phyloP scores from a whole-genome alignment of 64 coral and sea anemone genomes.

The Pocillopora verrucosa region DNA sequence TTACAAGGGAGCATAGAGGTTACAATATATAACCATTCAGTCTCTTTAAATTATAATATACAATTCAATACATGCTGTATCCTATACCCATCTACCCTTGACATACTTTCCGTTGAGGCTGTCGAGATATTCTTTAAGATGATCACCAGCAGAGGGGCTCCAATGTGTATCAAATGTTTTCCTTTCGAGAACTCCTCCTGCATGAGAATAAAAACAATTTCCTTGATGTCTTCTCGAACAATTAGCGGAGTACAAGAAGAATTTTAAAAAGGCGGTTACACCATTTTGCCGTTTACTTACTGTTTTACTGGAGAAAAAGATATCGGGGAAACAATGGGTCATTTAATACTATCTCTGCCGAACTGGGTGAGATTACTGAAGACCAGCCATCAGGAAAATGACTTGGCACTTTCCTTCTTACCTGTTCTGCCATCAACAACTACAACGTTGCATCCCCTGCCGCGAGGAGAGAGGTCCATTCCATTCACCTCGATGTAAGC shows the following conservation, averaged over 20 bases:
- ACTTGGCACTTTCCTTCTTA: neutral
- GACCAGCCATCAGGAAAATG: no score
- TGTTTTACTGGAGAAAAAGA: no score
- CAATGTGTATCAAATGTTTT: constrained; percentile 4
- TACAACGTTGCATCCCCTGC: constrained; percentile 29
- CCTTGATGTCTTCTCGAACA: neutral
- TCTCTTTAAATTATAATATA: neutral
- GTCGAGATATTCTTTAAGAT: neutral
- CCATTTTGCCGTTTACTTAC: no score
- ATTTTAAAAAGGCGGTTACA: neutral
- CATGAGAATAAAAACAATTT: neutral
- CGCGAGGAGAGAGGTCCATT: neutral
- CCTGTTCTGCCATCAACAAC: constrained; percentile 5
- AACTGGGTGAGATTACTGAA: no score
- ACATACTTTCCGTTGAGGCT: constrained; percentile 33
- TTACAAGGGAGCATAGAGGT: no score
- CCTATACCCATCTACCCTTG: neutral
- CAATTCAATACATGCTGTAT: neutral
- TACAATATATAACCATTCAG: no score
- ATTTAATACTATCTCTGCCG: no score
- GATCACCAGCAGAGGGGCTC: neutral
- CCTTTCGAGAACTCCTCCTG: constrained; percentile 4
- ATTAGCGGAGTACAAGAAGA: neutral
- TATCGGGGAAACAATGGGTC: no score
- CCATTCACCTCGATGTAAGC: constrained; percentile 37